Evolutionary conservation across 2,113 vertebrate species (phyloP).

Genomic region (Camarhynchus parvulus): DNA sequence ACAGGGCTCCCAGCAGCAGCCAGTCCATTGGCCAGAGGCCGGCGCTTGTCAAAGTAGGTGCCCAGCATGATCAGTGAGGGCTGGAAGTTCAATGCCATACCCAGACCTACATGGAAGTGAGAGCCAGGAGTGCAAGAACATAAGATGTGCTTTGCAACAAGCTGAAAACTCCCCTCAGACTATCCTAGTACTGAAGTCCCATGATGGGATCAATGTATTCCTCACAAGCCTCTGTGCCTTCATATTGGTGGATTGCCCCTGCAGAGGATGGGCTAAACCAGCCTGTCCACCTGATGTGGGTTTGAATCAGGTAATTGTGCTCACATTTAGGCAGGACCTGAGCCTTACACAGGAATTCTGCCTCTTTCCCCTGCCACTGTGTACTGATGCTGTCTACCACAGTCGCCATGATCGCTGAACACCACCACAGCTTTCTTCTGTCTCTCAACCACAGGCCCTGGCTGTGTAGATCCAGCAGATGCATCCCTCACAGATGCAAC

Average conservation of each 20-base stretch:
- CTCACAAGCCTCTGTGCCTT: neutral
- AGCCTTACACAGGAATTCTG: neutral
- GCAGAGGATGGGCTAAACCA: neutral
- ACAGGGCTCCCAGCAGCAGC: slow-evolving; percentile 82
- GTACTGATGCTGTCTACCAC: neutral
- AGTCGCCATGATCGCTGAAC: neutral
- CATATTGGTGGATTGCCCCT: neutral
- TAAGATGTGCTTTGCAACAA: neutral
- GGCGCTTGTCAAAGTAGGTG: slow-evolving; percentile 79
- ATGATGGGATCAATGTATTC: neutral
- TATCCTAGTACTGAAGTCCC: neutral
- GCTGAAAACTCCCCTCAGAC: neutral
- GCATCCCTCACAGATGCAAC: neutral
- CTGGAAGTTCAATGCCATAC: slow-evolving; percentile 82
- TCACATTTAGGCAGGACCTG: neutral
- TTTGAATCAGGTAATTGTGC: neutral
- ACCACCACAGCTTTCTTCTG: neutral
- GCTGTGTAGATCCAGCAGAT: neutral
- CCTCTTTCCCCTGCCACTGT: neutral
- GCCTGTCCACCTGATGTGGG: neutral
- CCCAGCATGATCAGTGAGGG: slow-evolving; percentile 83
- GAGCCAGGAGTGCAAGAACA: neutral
- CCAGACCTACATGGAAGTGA: slow-evolving; percentile 65
- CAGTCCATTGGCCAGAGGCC: slow-evolving; percentile 81
- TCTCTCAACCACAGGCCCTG: neutral